These are phyloP conservation scores for Cheilosia vulpina DNA, from an alignment of 2,888 invertebrate genomes.

Conservation along the genomic window DNA sequence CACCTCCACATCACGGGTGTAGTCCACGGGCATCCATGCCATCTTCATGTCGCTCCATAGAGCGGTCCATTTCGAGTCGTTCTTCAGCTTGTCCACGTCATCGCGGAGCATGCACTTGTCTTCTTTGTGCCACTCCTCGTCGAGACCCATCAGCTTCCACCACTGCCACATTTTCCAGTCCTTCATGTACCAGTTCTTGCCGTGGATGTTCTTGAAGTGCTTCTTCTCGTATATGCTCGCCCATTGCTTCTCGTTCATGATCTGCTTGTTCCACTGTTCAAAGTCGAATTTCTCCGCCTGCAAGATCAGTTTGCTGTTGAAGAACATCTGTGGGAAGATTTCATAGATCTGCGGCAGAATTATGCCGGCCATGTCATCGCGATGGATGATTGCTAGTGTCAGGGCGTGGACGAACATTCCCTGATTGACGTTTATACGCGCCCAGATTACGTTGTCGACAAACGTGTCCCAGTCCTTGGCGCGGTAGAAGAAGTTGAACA, in stretches of 20 bases:
- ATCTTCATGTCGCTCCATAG: slow-evolving; percentile 79
- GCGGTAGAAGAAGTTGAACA: slow-evolving; percentile 88
- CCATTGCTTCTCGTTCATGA: slow-evolving; percentile 81
- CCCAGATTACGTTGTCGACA: slow-evolving; percentile 88
- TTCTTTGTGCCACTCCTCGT: slow-evolving; percentile 78
- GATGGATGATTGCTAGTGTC: slow-evolving; percentile 86
- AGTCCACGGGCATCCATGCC: slow-evolving; percentile 84
- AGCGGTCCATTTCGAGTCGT: slow-evolving; percentile 77
- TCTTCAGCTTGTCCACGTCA: slow-evolving; percentile 77
- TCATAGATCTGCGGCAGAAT: slow-evolving; percentile 89
- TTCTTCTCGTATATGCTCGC: slow-evolving; percentile 83
- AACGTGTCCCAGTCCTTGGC: slow-evolving; percentile 90
- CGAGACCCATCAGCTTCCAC: slow-evolving; percentile 81
- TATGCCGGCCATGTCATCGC: slow-evolving; percentile 87
- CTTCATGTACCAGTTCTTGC: slow-evolving; percentile 47
- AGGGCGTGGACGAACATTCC: slow-evolving; percentile 88
- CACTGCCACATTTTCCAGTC: slow-evolving; percentile 81
- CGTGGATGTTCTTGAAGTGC: not conserved
- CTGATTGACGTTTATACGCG: slow-evolving; percentile 88
- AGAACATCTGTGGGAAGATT: slow-evolving; percentile 89
- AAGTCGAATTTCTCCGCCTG: slow-evolving; percentile 86
- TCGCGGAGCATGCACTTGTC: slow-evolving; percentile 79
- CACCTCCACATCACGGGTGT: slow-evolving; percentile 84
- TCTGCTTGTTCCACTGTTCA: slow-evolving; percentile 83
- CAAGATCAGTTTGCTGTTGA: slow-evolving; percentile 87